Conservation (phyloP, 1,140 invertebrate genomes). For the Dendroctonus valens region DNA sequence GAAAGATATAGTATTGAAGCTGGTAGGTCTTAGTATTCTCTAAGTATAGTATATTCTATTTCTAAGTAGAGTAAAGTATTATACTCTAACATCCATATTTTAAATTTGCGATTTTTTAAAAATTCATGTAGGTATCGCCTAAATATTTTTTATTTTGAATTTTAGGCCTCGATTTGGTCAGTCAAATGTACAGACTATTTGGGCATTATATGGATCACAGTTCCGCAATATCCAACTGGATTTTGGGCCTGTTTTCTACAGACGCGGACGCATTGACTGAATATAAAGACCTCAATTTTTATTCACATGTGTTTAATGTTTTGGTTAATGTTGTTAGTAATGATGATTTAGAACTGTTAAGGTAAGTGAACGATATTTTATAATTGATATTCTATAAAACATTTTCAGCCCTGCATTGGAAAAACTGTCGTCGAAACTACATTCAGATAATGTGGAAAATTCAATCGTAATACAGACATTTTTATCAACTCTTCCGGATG, state of each 20-base stretch:
- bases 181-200: conserved; percentile 13
- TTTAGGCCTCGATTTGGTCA: conserved; percentile 27
- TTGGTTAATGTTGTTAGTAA: conserved; percentile 15
- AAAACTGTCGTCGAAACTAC: neutral
- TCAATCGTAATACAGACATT: conserved; percentile 19
- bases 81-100: neutral
- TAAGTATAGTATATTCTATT: neutral
- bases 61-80: neutral
- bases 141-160: neutral
- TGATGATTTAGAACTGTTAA: conserved; percentile 10
- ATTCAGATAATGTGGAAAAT: neutral
- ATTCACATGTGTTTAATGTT: conserved; percentile 19
- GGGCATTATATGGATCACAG: neutral
- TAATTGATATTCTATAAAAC: neutral
- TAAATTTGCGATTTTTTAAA: too few species aligned
- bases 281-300: conserved; percentile 6
- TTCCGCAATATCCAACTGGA: conserved; percentile 5
- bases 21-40: conserved; percentile 5
- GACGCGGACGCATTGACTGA: conserved; percentile 6
- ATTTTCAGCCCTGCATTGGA: conserved; percentile 9
- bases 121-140: too few species aligned
- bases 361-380: conserved; percentile 1
- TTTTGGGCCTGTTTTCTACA: conserved; percentile 9
- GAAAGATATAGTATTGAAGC: conserved; percentile 10
- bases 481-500: conserved; percentile 12